Conservation (phyloP, 2,797 vertebrate genomes). For the Menidia menidia region DNA sequence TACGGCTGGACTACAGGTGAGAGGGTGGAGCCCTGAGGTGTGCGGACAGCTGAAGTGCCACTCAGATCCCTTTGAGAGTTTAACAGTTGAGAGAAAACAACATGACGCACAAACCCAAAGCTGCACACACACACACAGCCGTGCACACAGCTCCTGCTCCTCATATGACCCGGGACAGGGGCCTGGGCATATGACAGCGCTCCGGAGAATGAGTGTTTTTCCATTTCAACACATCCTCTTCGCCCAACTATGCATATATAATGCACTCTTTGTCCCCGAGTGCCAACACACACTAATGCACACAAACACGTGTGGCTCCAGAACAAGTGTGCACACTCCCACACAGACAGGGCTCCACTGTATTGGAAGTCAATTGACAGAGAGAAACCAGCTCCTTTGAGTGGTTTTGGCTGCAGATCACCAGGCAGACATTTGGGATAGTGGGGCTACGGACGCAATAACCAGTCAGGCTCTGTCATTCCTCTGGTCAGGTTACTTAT, state of each 20-base stretch:
- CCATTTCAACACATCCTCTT: constrained; percentile 43
- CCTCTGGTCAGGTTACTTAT: too few species aligned
- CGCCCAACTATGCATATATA: constrained; percentile 59
- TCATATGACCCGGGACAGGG: constrained; percentile 74
- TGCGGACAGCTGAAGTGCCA: too few species aligned
- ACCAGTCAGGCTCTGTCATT: too few species aligned
- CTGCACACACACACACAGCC: neutral
- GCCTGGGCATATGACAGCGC: constrained; percentile 70
- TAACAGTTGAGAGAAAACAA: neutral
- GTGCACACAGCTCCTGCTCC: constrained; percentile 28
- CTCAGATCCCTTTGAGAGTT: too few species aligned
- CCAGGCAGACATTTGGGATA: constrained; percentile 29
- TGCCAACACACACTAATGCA: constrained; percentile 29
- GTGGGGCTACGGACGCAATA: neutral
- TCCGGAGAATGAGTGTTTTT: constrained; percentile 71
- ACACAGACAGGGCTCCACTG: constrained; percentile 73
- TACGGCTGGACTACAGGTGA: constrained; percentile 24
- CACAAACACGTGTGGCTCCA: constrained; percentile 49
- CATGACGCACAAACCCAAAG: neutral
- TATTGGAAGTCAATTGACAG: constrained; percentile 74
- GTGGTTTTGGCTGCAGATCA: constrained; percentile 45
- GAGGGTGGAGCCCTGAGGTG: constrained; percentile 18
- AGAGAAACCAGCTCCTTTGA: constrained; percentile 63
- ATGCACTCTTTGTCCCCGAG: constrained; percentile 75
- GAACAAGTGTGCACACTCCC: constrained; percentile 42